phyloP scores from a whole-genome alignment of 1,140 invertebrate species.

The Neodiprion fabricii region DNA sequence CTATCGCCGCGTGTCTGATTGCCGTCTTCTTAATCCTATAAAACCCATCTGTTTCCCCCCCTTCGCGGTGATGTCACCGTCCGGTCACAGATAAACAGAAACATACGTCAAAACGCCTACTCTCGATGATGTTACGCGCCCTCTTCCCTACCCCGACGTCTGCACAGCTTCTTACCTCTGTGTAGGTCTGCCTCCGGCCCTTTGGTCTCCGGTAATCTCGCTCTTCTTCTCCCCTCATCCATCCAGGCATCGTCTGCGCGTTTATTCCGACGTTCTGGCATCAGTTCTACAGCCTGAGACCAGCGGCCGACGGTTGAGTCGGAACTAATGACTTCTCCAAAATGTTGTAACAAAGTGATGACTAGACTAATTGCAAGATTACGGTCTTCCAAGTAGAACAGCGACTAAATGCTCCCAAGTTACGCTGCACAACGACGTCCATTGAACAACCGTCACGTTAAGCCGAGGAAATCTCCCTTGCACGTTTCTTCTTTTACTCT shows the following conservation, averaged over 20 bases:
- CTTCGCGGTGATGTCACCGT: constrained; percentile 43
- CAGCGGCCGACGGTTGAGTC: too few species aligned
- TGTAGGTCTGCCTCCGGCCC: constrained; percentile 6
- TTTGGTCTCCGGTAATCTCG: neutral
- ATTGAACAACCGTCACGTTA: too few species aligned
- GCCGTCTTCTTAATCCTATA: constrained; percentile 37
- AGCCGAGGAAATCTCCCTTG: too few species aligned
- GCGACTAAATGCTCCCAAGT: too few species aligned
- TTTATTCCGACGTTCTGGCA: neutral
- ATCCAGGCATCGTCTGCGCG: neutral
- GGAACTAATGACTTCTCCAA: too few species aligned
- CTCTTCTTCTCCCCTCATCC: neutral
- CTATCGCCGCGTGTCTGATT: constrained; percentile 22
- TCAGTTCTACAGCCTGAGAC: too few species aligned
- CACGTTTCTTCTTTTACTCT: too few species aligned
- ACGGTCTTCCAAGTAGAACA: too few species aligned
- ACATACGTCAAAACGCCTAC: constrained; percentile 37
- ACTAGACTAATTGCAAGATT: too few species aligned
- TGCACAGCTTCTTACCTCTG: constrained; percentile 13
- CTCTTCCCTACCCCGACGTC: constrained; percentile 18
- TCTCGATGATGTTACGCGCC: constrained; percentile 16
- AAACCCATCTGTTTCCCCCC: constrained; percentile 50
- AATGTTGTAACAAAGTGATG: too few species aligned
- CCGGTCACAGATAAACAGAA: constrained; percentile 38
- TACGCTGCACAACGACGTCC: too few species aligned